phyloP scores from a whole-genome alignment of 2,113 vertebrate genomes.

The Dolichotis patagonum region DNA sequence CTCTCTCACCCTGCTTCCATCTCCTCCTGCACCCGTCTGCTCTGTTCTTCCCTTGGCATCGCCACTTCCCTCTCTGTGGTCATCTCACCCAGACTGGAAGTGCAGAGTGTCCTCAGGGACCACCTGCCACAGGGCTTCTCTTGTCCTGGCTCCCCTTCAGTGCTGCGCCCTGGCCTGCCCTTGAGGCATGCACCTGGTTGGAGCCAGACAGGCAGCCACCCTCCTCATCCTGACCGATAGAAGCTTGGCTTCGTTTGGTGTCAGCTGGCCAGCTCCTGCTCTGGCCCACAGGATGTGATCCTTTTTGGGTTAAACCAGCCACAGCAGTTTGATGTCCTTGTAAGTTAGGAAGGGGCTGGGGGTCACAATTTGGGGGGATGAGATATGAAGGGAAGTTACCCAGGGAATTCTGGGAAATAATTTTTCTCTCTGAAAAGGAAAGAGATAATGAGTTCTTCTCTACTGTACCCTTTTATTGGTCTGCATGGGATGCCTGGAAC shows the following conservation, averaged over 20 bases:
- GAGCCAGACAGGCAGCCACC: background rate
- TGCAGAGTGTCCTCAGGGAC: background rate
- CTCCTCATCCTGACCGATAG: background rate
- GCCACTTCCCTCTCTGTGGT: fast-evolving
- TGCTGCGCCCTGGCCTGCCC: background rate
- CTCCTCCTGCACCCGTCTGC: background rate
- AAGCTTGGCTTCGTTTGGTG: background rate
- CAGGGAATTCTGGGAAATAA: background rate
- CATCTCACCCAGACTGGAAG: background rate
- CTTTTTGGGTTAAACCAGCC: background rate
- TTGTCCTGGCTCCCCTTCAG: background rate
- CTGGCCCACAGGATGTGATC: no score
- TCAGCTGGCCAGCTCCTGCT: background rate
- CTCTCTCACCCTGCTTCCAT: background rate
- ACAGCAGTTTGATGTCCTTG: background rate
- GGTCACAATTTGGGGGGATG: background rate
- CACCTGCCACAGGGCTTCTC: background rate
- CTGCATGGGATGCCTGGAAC: background rate
- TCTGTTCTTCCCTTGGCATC: background rate
- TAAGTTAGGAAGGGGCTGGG: background rate
- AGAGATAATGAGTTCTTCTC: background rate
- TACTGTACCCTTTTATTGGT: background rate
- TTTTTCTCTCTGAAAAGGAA: background rate
- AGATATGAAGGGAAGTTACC: background rate
- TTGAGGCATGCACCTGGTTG: background rate